These are phyloP conservation scores for Pelecanoides urinatrix DNA, from an alignment of 2,113 vertebrate species.

Conservation along the genomic window DNA sequence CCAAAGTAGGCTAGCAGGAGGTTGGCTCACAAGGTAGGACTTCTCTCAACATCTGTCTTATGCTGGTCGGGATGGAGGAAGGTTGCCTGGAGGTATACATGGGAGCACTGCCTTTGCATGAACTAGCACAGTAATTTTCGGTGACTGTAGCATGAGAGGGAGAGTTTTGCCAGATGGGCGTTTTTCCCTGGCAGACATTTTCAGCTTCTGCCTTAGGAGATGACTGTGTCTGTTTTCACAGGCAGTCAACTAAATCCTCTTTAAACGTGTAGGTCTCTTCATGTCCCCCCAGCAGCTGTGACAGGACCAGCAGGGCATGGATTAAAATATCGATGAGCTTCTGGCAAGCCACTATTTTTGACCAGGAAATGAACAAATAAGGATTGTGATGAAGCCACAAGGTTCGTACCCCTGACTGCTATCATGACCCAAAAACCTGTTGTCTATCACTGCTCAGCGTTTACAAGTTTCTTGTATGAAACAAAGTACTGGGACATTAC, in stretches of 20 bases:
- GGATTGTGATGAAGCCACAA: neutral
- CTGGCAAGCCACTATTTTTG: neutral
- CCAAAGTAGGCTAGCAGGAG: neutral
- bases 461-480: neutral
- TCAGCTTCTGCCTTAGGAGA: constrained; percentile 31
- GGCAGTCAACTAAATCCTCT: constrained; percentile 41
- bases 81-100: neutral
- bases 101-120: neutral
- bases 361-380: neutral
- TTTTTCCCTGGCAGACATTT: constrained; percentile 40
- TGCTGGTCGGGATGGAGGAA: neutral
- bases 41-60: constrained; percentile 35
- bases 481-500: neutral
- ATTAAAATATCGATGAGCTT: neutral
- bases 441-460: neutral
- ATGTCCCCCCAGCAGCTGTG: neutral
- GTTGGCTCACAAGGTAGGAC: neutral
- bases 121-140: constrained; percentile 31
- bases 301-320: neutral
- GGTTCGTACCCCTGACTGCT: neutral
- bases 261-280: constrained; percentile 34
- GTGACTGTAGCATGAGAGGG: neutral
- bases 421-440: neutral
- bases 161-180: constrained; percentile 14
- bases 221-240: constrained; percentile 29